Conservation (phyloP, 2,797 vertebrate genomes). For the Lacerta viridis region DNA sequence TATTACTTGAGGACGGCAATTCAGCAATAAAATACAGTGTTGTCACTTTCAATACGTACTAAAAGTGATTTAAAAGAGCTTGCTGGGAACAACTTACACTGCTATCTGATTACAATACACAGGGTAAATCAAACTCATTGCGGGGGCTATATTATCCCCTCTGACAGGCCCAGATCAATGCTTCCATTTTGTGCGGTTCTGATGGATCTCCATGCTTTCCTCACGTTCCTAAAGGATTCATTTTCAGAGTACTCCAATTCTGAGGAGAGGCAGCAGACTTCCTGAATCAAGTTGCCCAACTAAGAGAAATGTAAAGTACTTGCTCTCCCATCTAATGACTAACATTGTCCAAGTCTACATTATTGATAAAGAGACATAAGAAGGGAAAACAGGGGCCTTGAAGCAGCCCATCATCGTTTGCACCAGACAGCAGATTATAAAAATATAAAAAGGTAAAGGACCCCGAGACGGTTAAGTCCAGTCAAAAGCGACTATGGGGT, state of each 20-base stretch:
- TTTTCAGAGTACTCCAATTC: neutral
- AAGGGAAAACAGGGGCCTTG: too few species aligned
- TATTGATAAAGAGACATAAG: too few species aligned
- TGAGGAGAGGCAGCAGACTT: neutral
- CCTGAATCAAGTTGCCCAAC: neutral
- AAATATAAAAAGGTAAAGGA: too few species aligned
- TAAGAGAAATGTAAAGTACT: neutral
- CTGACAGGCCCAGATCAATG: slow-evolving; percentile 62
- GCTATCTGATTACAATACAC: slow-evolving; percentile 69
- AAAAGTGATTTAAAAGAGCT: slow-evolving; percentile 67
- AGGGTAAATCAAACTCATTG: slow-evolving; percentile 60
- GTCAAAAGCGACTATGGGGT: too few species aligned
- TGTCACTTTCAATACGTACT: slow-evolving; percentile 69
- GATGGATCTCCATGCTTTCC: slow-evolving; percentile 32
- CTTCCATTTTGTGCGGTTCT: slow-evolving; percentile 47
- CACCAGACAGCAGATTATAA: too few species aligned
- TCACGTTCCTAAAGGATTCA: slow-evolving; percentile 14
- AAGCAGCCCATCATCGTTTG: too few species aligned
- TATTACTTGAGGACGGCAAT: slow-evolving; percentile 61
- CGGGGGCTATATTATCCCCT: slow-evolving; percentile 55
- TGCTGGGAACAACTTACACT: slow-evolving; percentile 45
- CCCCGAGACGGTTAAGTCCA: too few species aligned
- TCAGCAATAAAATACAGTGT: slow-evolving; percentile 70
- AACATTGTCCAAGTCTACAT: too few species aligned
- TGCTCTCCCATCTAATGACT: neutral